Evolutionary conservation across 2,113 vertebrate species (phyloP).

Genomic region (Zapornia atra): DNA sequence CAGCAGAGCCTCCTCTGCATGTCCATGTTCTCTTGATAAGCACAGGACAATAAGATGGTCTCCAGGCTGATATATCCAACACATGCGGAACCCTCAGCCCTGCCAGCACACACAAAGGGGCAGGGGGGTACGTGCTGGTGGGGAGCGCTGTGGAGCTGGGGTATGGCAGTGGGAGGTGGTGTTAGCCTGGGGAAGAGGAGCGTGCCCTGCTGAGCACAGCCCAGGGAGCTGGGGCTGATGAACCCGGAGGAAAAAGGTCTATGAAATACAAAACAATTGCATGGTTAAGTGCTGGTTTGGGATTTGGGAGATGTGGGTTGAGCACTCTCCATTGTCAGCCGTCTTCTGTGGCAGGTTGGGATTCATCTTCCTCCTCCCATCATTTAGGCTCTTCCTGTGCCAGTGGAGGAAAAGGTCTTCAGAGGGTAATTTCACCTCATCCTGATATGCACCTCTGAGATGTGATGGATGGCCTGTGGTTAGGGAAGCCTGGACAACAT

Average conservation of each 20-base stretch:
- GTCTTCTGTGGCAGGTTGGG: background rate
- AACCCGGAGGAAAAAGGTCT: background rate
- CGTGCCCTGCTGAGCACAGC: background rate
- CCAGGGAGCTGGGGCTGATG: background rate
- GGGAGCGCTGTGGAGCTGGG: background rate
- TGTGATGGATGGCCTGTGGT: background rate
- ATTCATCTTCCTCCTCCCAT: background rate
- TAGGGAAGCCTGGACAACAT: background rate
- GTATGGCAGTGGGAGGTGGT: background rate
- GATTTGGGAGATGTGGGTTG: background rate
- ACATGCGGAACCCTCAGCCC: background rate
- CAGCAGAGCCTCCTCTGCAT: background rate
- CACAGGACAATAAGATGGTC: background rate
- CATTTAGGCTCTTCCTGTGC: background rate
- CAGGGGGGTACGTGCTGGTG: background rate
- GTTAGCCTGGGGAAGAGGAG: accelerated
- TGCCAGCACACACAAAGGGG: accelerated
- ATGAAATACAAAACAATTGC: background rate
- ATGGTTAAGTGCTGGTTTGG: accelerated
- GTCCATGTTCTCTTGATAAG: background rate
- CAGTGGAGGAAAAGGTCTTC: background rate
- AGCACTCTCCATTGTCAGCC: accelerated
- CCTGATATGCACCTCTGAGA: background rate
- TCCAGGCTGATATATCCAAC: background rate
- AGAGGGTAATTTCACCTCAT: background rate